Conservation (phyloP, 2,888 invertebrate genomes). For the Drosophila lacicola region DNA sequence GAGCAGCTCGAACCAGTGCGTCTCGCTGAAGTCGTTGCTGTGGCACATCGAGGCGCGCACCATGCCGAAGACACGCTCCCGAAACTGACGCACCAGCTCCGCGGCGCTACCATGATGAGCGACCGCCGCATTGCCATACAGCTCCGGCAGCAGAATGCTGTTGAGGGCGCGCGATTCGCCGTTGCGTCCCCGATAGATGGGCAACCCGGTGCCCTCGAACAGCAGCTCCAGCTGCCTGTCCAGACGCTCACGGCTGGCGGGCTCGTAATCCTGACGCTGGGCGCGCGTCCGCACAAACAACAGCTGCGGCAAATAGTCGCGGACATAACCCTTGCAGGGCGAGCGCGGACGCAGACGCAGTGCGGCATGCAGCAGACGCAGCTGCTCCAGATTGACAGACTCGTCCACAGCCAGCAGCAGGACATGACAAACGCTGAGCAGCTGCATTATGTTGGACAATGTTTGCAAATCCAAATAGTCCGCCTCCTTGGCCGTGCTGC, state of each 20-base stretch:
- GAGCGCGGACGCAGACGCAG: conserved; percentile 85
- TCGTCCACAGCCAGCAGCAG: conserved; percentile 95
- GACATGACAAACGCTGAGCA: conserved; percentile 96
- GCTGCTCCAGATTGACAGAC: conserved; percentile 91
- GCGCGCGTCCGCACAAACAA: conserved; percentile 93
- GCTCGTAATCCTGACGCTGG: conserved; percentile 90
- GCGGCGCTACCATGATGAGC: conserved; percentile 40
- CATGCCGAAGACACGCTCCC: conserved; percentile 54
- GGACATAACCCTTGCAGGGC: conserved; percentile 77
- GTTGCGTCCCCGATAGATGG: conserved; percentile 54
- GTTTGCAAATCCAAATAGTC: conserved; percentile 87
- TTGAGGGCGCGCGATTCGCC: conserved; percentile 53
- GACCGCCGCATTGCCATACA: conserved; percentile 40
- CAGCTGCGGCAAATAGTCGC: conserved; percentile 92
- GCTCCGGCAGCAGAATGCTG: conserved; percentile 48
- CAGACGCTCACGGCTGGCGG: conserved; percentile 79
- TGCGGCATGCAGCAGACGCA: conserved; percentile 87
- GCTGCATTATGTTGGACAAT: conserved; percentile 89
- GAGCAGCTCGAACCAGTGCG: conserved; percentile 61
- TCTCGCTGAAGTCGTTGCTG: conserved; percentile 56
- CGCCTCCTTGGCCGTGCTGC: conserved; percentile 88
- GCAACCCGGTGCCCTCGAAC: conserved; percentile 76
- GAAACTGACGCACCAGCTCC: conserved; percentile 56
- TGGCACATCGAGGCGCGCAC: conserved; percentile 48
- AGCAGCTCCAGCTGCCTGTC: conserved; percentile 73